A percentile compares a stretch with the other conserved stretches of the same genome.
phyloP scores from a whole-genome alignment of 2,888 invertebrate species.

The Escarpia spicata region DNA sequence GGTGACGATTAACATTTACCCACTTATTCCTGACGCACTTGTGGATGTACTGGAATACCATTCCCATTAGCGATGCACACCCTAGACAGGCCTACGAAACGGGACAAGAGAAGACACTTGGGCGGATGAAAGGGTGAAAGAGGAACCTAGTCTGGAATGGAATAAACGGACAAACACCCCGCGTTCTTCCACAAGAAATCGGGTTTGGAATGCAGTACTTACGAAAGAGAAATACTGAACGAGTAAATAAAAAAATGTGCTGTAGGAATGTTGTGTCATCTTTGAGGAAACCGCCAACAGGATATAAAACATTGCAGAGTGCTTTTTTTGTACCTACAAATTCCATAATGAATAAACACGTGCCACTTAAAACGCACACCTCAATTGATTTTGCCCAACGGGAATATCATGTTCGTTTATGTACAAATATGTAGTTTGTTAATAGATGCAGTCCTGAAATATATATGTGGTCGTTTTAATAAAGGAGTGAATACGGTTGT shows the following conservation, averaged over 20 bases:
- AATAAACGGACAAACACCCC: not conserved
- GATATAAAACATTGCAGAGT: not conserved
- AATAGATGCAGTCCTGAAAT: too few relatives aligned
- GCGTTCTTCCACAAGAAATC: not conserved
- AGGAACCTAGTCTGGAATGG: not conserved
- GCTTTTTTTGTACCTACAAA: not conserved
- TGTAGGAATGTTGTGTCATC: not conserved
- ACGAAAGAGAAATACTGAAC: too few relatives aligned
- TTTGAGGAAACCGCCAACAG: conserved; percentile 16
- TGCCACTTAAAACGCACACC: not conserved
- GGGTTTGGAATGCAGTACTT: not conserved
- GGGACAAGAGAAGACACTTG: not conserved
- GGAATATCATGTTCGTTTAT: not conserved
- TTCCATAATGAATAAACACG: not conserved
- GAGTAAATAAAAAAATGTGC: not conserved
- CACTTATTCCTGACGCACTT: not conserved
- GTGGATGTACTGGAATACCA: not conserved
- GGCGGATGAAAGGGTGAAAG: not conserved
- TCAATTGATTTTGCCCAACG: not conserved
- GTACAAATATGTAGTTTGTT: too few relatives aligned
- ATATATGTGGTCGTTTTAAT: too few relatives aligned
- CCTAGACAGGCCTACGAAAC: not conserved
- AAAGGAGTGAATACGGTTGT: too few relatives aligned
- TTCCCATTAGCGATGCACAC: conserved; percentile 11
- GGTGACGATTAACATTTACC: not conserved